These are phyloP conservation scores for Tenualosa thibaudeaui DNA, from an alignment of 2,797 vertebrate species.

Conservation along the genomic window DNA sequence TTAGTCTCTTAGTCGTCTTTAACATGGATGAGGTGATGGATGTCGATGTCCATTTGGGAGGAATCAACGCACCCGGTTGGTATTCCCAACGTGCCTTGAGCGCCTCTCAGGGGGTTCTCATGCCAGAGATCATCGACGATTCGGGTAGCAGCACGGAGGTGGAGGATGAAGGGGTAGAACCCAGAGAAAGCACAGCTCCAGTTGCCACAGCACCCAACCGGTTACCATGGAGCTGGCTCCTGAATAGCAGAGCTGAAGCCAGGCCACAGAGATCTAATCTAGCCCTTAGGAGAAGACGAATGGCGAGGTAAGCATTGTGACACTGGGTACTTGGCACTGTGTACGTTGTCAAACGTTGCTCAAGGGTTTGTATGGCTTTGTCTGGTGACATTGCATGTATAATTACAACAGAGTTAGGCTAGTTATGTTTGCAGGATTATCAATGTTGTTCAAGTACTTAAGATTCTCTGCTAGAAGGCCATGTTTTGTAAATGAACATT, in stretches of 20 bases:
- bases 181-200: not conserved
- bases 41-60: conserved; percentile 67
- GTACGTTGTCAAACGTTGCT: too few species aligned
- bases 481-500: not conserved
- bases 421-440: not conserved
- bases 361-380: not conserved
- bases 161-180: conserved; percentile 49
- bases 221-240: conserved; percentile 66
- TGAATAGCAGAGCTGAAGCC: conserved; percentile 58
- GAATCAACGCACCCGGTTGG: not conserved
- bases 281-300: conserved; percentile 27
- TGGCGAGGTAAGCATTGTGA: conserved; percentile 32
- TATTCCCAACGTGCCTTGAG: not conserved
- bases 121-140: conserved; percentile 56
- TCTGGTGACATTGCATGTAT: not conserved
- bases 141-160: conserved; percentile 71
- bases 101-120: conserved; percentile 9
- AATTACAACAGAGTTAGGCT: not conserved
- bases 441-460: not conserved
- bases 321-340: too few species aligned
- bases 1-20: not conserved
- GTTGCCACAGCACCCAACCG: conserved; percentile 31
- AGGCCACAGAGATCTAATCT: conserved; percentile 34
- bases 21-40: conserved; percentile 81
- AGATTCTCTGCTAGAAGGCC: not conserved